Conservation (phyloP, 2,797 vertebrate genomes). For the Atherinosoma microstoma region DNA sequence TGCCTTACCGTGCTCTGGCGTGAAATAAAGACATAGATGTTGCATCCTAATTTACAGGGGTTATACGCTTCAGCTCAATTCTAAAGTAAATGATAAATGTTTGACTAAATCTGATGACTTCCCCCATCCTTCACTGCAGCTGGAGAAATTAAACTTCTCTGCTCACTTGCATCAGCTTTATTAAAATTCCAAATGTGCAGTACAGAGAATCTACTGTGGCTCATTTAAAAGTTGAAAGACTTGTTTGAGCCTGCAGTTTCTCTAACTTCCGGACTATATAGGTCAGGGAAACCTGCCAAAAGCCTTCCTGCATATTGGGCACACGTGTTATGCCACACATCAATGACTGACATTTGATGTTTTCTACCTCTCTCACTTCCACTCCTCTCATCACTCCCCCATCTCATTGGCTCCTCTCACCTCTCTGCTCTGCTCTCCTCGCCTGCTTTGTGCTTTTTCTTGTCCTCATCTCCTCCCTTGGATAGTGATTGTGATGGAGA, state of each 20-base stretch:
- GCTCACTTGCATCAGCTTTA: constrained; percentile 59
- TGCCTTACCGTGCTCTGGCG: constrained; percentile 6
- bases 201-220: constrained; percentile 66
- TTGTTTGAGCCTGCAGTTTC: constrained; percentile 71
- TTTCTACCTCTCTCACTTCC: constrained; percentile 67
- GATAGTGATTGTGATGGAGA: constrained; percentile 76
- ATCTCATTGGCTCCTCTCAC: constrained; percentile 55
- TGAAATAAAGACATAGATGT: constrained; percentile 5
- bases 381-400: constrained; percentile 54
- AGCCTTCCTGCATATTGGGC: constrained; percentile 77
- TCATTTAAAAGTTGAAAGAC: constrained; percentile 80
- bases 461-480: constrained; percentile 48
- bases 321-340: constrained; percentile 76
- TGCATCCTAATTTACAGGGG: background rate
- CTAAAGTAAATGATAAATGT: constrained; percentile 21
- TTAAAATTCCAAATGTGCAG: constrained; percentile 73
- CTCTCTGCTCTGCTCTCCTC: constrained; percentile 54
- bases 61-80: background rate
- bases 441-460: constrained; percentile 34
- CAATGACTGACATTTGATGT: constrained; percentile 74
- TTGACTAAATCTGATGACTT: constrained; percentile 9
- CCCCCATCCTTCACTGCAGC: background rate
- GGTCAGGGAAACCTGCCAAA: constrained; percentile 79
- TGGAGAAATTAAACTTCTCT: constrained; percentile 35
- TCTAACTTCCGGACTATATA: constrained; percentile 73